phyloP scores from a whole-genome alignment of 1,140 invertebrate species.

The Caligus rogercresseyi region DNA sequence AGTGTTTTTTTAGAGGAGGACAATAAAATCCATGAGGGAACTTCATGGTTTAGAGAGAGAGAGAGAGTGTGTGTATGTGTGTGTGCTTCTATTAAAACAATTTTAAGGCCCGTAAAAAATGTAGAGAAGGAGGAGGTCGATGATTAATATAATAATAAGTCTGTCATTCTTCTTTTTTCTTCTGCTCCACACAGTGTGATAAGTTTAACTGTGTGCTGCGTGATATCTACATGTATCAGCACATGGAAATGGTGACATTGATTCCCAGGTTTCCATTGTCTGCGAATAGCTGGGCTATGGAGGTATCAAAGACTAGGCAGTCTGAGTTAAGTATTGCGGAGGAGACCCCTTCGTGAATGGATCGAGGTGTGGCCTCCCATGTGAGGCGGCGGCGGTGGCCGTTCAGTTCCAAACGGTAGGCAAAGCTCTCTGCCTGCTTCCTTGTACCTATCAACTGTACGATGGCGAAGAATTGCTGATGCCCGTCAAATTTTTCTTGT shows the following conservation, averaged over 20 bases:
- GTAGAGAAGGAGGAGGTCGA: too few relatives aligned
- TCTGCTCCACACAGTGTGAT: too few relatives aligned
- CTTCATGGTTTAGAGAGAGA: too few relatives aligned
- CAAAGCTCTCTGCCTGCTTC: constrained; percentile 97
- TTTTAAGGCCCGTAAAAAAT: too few relatives aligned
- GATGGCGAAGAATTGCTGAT: constrained; percentile 98
- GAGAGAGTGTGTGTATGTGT: too few relatives aligned
- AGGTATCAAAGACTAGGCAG: constrained; percentile 96
- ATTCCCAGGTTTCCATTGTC: constrained; percentile 98
- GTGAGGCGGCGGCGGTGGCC: constrained; percentile 77
- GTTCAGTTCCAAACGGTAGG: constrained; percentile 90
- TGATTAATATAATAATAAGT: too few relatives aligned
- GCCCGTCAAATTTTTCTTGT: constrained; percentile 91
- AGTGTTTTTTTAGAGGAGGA: too few relatives aligned
- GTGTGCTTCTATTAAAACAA: too few relatives aligned
- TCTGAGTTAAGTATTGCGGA: constrained; percentile 96
- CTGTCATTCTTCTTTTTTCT: too few relatives aligned
- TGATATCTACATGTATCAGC: too few relatives aligned
- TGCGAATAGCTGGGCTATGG: constrained; percentile 91
- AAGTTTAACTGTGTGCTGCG: too few relatives aligned
- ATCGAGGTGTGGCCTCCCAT: constrained; percentile 96
- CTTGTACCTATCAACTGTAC: constrained; percentile 95
- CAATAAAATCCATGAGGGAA: too few relatives aligned
- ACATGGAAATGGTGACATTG: constrained; percentile 92
- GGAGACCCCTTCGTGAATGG: constrained; percentile 95